These are phyloP conservation scores for Lasioglossum leucozonium DNA, from an alignment of 2,888 invertebrate genomes.

Conservation along the genomic window DNA sequence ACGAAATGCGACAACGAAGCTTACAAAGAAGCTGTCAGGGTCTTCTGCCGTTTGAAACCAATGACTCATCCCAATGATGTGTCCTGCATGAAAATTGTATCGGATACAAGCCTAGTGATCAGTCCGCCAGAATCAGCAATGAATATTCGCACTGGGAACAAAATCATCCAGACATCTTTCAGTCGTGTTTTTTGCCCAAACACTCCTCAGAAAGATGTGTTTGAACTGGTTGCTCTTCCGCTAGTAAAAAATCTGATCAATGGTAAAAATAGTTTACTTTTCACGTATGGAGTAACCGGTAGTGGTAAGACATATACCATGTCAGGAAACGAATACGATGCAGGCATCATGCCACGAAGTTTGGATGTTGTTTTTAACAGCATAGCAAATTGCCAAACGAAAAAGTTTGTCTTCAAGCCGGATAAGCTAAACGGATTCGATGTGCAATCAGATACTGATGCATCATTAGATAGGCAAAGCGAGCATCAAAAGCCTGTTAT, in stretches of 20 bases:
- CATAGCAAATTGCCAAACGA: slow-evolving; percentile 92
- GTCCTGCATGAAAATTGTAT: slow-evolving; percentile 89
- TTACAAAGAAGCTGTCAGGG: slow-evolving; percentile 92
- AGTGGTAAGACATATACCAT: slow-evolving; percentile 99
- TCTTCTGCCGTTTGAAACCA: slow-evolving; percentile 94
- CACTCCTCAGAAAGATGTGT: slow-evolving; percentile 92
- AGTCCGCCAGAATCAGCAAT: slow-evolving; percentile 88
- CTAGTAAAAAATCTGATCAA: slow-evolving; percentile 94
- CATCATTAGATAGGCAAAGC: slow-evolving; percentile 90
- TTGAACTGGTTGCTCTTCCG: slow-evolving; percentile 93
- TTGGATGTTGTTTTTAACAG: slow-evolving; percentile 97
- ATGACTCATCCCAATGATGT: slow-evolving; percentile 89
- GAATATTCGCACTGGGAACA: slow-evolving; percentile 87
- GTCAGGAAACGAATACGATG: slow-evolving; percentile 90
- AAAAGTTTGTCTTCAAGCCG: slow-evolving; percentile 95
- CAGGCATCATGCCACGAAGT: slow-evolving; percentile 94
- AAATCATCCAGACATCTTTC: slow-evolving; percentile 91
- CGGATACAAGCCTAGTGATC: slow-evolving; percentile 88
- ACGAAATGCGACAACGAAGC: slow-evolving; percentile 69
- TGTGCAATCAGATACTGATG: slow-evolving; percentile 94
- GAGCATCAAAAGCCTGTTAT: slow-evolving; percentile 84
- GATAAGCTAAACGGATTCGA: slow-evolving; percentile 98
- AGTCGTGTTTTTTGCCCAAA: slow-evolving; percentile 94
- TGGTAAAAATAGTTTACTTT: slow-evolving; percentile 96
- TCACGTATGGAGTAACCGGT: slow-evolving; percentile 98